Conservation (phyloP, 92 coral and sea anemone genomes). For the Parazoanthus swiftii region DNA sequence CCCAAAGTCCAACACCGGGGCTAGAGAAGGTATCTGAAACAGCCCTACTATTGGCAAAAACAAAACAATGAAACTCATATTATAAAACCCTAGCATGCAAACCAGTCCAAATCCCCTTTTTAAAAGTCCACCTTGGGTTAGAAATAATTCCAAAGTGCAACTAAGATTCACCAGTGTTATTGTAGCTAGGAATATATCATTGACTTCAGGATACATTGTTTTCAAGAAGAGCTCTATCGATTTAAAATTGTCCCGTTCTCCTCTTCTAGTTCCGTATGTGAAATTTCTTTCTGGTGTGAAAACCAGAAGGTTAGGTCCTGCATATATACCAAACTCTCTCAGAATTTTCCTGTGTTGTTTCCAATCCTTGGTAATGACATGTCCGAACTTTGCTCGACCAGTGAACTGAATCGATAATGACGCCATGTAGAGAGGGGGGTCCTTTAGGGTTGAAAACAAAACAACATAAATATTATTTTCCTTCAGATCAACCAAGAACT, state of each 20-base stretch:
- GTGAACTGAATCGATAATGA: conserved; percentile 93
- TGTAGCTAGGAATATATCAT: conserved; percentile 81
- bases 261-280: conserved; percentile 79
- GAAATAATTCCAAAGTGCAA: conserved; percentile 77
- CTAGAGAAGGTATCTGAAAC: conserved; percentile 74
- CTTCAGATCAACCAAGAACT: conserved; percentile 51
- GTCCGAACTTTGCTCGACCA: conserved; percentile 89
- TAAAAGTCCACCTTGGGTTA: conserved; percentile 87
- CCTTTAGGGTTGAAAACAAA: conserved; percentile 71
- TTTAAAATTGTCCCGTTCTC: conserved; percentile 72
- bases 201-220: conserved; percentile 92
- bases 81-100: conserved; percentile 74
- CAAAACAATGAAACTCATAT: conserved; percentile 76
- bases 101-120: conserved; percentile 68
- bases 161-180: conserved; percentile 72
- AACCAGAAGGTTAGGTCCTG: conserved; percentile 75
- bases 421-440: conserved; percentile 86
- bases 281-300: conserved; percentile 84
- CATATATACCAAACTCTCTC: conserved; percentile 62
- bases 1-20: conserved; percentile 68
- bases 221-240: conserved; percentile 77
- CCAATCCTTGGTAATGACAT: conserved; percentile 62
- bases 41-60: conserved; percentile 81
- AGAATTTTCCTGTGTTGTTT: conserved; percentile 55
- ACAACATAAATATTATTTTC: conserved; percentile 73